A percentile compares a stretch with the other conserved stretches of the same genome.
Conservation (phyloP, 2,797 vertebrate species). For the Labeo calbasu region DNA sequence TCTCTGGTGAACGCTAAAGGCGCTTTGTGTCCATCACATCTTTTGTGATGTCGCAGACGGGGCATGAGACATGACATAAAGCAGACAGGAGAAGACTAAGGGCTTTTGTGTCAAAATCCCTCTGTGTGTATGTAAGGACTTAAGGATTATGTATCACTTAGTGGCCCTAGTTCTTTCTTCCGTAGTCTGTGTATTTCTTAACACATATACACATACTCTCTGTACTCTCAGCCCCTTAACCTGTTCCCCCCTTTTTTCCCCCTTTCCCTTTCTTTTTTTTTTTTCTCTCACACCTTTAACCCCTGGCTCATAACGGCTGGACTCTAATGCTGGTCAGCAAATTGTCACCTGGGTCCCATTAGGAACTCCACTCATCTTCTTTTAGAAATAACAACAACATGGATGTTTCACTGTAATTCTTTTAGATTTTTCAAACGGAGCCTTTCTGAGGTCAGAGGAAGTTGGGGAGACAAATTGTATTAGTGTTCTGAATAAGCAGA, state of each 20-base stretch:
- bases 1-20: constrained; percentile 16
- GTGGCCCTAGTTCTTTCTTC: constrained; percentile 23
- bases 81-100: constrained; percentile 21
- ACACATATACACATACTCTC: constrained; percentile 29
- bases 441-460: constrained; percentile 20
- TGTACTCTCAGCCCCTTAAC: constrained; percentile 29
- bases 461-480: constrained; percentile 54
- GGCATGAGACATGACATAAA: constrained; percentile 30
- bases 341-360: constrained; percentile 82
- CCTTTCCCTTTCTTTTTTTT: neutral
- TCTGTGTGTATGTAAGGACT: constrained; percentile 30
- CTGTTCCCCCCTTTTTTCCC: constrained; percentile 12
- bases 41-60: constrained; percentile 29
- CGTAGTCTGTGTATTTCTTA: neutral
- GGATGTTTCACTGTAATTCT: constrained; percentile 39
- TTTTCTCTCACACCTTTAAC: constrained; percentile 45
- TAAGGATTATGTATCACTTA: constrained; percentile 42
- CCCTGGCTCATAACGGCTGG: constrained; percentile 72
- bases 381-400: constrained; percentile 21
- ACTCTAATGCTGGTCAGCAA: constrained; percentile 77
- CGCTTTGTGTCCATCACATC: constrained; percentile 21
- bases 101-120: constrained; percentile 36
- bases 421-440: constrained; percentile 27
- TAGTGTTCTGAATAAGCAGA: constrained; percentile 48
- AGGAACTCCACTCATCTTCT: constrained; percentile 64